Evolutionary conservation across 2,113 vertebrate genomes (phyloP), one percentile per base, ranked within the genome.

Genomic region (Brachirus orientalis): DNA sequence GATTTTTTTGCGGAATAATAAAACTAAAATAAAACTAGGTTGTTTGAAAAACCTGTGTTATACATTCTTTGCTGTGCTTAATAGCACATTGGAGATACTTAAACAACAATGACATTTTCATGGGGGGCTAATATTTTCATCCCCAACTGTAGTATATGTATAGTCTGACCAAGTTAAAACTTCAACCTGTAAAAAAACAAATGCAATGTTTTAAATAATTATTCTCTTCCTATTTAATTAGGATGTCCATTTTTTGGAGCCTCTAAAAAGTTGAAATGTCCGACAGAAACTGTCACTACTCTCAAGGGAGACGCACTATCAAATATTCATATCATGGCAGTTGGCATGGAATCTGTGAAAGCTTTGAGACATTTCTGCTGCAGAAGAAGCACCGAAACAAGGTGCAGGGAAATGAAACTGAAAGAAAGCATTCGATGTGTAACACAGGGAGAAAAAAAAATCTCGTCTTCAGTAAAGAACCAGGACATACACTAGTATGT

Each of bases 311-410:
- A 88, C 84, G 84, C 86, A 82, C 75, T 62, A 85, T 93, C 75
- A 91, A 93, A 92, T 88, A 92, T 93, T 91, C 36, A 92, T 89
- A 70, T 69, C 4, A 10, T 75, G 61, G 79, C 85, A 64, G 80
- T 80, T 79, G 77, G 82, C 89, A 88, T 87, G 77, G 82, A 88
- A 88, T 87, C 85, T 88, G 87, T 71, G 70, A 82, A 65, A 51
- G 71, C 77, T 78, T n/a, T 46, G 50, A 73, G 76, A 83, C 20
- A 72, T 80, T 61, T 78, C 72, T 63, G 69, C 73, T 35, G 41
- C 65, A 72, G 60, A 76, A 83, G 55, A 76, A 56, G 62, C 66
- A 35, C 45, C 17, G 52, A 10, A 36, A 77, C 41, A 54, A 82
- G 77, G 75, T 83, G 65, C 38, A 40, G n/a, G 38, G 10, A 53